Conservation (phyloP, 2,888 invertebrate species). For the Micoletzkya japonica region DNA sequence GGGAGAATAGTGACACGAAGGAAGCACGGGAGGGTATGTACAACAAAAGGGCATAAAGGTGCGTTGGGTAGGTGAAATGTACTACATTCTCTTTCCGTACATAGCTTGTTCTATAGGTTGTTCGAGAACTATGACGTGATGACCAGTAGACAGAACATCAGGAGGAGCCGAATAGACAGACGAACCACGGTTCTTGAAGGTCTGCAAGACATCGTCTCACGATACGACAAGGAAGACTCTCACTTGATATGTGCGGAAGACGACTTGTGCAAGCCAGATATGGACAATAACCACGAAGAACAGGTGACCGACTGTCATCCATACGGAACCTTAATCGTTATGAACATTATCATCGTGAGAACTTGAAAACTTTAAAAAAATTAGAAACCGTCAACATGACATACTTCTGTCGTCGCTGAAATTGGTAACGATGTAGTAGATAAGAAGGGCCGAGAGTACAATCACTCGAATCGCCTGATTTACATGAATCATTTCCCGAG, state of each 20-base stretch:
- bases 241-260: constrained; percentile 39
- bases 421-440: constrained; percentile 23
- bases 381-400: constrained; percentile 6
- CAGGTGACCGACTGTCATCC: constrained; percentile 35
- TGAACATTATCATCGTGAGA: too few relatives aligned
- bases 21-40: too few relatives aligned
- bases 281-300: constrained; percentile 39
- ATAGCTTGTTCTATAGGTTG: constrained; percentile 53
- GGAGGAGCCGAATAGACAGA: constrained; percentile 10
- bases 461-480: constrained; percentile 19
- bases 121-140: constrained; percentile 46
- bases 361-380: background rate
- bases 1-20: background rate
- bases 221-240: constrained; percentile 7
- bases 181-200: constrained; percentile 9
- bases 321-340: background rate
- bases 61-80: background rate
- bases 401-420: constrained; percentile 13
- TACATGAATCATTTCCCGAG: too few relatives aligned
- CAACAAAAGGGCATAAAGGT: background rate
- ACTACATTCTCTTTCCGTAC: constrained; percentile 44
- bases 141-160: constrained; percentile 22
- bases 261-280: constrained; percentile 34
- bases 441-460: constrained; percentile 18
- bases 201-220: background rate